Conservation (phyloP, 2,797 vertebrate species). For the Gastrophryne carolinensis region DNA sequence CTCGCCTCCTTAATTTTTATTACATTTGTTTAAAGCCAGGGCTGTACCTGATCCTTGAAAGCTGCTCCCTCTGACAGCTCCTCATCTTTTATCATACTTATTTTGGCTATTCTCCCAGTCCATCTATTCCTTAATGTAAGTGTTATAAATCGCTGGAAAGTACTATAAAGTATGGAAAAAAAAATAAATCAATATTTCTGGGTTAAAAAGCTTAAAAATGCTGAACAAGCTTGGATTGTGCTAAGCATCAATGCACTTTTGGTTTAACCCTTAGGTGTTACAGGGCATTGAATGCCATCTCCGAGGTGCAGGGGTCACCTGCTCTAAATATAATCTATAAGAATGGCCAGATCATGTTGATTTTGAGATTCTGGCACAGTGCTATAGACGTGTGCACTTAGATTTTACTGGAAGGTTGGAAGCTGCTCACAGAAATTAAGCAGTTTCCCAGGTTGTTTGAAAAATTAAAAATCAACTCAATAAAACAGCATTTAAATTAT, state of each 20-base stretch:
- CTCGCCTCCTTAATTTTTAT: constrained; percentile 47
- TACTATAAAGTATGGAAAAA: constrained; percentile 72
- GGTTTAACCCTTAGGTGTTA: constrained; percentile 3
- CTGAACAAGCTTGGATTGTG: constrained; percentile 66
- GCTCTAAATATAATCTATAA: neutral
- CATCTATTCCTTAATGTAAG: constrained; percentile 75
- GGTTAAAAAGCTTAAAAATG: constrained; percentile 72
- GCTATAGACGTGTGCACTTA: neutral
- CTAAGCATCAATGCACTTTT: constrained; percentile 3
- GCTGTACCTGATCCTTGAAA: constrained; percentile 62
- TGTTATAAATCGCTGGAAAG: constrained; percentile 75
- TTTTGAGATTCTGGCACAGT: neutral
- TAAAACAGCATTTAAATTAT: no score
- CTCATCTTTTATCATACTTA: constrained; percentile 67
- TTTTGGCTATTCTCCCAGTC: constrained; percentile 69
- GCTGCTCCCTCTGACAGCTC: constrained; percentile 65
- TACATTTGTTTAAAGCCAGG: constrained; percentile 60
- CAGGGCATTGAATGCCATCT: constrained; percentile 17
- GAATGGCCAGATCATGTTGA: neutral
- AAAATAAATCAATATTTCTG: constrained; percentile 76
- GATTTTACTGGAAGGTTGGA: no score
- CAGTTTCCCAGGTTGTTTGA: no score
- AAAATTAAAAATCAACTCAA: no score
- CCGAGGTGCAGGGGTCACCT: constrained; percentile 5
- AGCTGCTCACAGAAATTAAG: no score